A percentile compares a stretch with the other conserved stretches of the same genome.
phyloP scores from a whole-genome alignment of 2,113 vertebrate genomes.

The Leuciscus idus region DNA sequence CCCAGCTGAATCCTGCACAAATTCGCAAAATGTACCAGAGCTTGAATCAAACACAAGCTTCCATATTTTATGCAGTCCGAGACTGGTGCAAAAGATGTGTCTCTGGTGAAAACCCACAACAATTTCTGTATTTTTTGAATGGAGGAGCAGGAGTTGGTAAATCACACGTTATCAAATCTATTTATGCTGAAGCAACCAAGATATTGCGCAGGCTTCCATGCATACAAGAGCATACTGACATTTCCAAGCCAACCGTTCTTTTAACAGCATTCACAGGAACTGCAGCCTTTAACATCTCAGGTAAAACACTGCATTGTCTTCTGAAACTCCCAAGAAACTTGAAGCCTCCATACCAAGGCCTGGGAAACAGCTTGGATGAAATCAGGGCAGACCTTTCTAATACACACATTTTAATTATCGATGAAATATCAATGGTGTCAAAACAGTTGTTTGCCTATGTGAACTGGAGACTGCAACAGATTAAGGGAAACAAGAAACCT shows the following conservation, averaged over 20 bases:
- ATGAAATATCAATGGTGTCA: conserved; percentile 57
- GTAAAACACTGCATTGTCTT: conserved; percentile 34
- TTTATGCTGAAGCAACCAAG: conserved; percentile 49
- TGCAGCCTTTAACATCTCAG: conserved; percentile 41
- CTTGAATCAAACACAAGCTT: conserved; percentile 43
- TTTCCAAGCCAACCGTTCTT: conserved; percentile 46
- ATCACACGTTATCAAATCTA: conserved; percentile 48
- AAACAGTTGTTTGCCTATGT: conserved; percentile 54
- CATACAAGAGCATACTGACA: conserved; percentile 36
- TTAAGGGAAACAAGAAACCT: conserved; percentile 50
- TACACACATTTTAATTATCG: conserved; percentile 50
- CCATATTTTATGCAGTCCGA: conserved; percentile 39
- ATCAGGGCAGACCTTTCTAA: conserved; percentile 41
- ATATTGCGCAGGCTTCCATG: conserved; percentile 31
- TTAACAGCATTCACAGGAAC: conserved; percentile 42
- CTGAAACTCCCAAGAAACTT: conserved; percentile 16
- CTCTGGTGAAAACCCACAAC: no score
- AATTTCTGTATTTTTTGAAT: conserved; percentile 47
- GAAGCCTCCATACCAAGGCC: conserved; percentile 51
- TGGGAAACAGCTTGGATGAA: conserved; percentile 48
- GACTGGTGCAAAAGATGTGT: conserved; percentile 37
- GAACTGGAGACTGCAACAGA: conserved; percentile 45
- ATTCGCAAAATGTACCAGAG: conserved; percentile 44
- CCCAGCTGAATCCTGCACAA: background rate
- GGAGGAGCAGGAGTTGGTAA: conserved; percentile 53